A percentile compares a stretch with the other conserved stretches of the same genome.
These are phyloP conservation scores for Hydraecia micacea DNA, from an alignment of 2,888 invertebrate genomes.

Conservation along the genomic window DNA sequence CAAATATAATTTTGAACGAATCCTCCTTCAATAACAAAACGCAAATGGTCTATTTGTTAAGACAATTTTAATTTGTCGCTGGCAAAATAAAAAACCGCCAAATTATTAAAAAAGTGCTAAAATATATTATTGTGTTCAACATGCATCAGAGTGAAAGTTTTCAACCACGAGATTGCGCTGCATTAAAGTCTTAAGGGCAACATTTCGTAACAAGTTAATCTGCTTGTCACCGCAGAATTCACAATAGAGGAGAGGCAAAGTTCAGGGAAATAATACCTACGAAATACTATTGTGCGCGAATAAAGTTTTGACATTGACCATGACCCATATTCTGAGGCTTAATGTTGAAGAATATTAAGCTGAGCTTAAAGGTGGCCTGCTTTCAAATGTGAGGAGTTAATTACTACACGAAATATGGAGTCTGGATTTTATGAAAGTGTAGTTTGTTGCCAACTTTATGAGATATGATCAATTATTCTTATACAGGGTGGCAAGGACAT, in stretches of 20 bases:
- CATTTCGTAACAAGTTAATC: slow-evolving; percentile 38
- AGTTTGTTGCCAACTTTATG: background rate
- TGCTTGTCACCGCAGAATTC: slow-evolving; percentile 13
- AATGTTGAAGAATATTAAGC: slow-evolving; percentile 1
- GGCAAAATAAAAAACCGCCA: no score
- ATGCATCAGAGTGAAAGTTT: background rate
- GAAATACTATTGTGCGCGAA: slow-evolving; percentile 3
- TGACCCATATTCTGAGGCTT: slow-evolving; percentile 33
- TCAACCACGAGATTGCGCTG: background rate
- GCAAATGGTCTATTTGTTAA: background rate
- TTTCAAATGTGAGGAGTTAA: slow-evolving; percentile 9
- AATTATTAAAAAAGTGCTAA: background rate
- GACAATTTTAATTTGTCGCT: no score
- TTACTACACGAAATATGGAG: background rate
- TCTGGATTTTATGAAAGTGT: background rate
- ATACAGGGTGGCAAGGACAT: background rate
- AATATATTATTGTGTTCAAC: slow-evolving; percentile 1
- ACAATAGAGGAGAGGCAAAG: slow-evolving; percentile 1
- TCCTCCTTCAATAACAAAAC: background rate
- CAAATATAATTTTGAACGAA: no score
- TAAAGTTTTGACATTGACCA: slow-evolving; percentile 25
- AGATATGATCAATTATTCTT: background rate
- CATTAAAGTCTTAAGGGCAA: background rate
- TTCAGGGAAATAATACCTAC: slow-evolving; percentile 16
- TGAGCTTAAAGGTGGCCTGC: slow-evolving; percentile 1